Evolutionary conservation across 35 echinoderm and acorn worm species (phyloP).

Genomic region (Diadema setosum): DNA sequence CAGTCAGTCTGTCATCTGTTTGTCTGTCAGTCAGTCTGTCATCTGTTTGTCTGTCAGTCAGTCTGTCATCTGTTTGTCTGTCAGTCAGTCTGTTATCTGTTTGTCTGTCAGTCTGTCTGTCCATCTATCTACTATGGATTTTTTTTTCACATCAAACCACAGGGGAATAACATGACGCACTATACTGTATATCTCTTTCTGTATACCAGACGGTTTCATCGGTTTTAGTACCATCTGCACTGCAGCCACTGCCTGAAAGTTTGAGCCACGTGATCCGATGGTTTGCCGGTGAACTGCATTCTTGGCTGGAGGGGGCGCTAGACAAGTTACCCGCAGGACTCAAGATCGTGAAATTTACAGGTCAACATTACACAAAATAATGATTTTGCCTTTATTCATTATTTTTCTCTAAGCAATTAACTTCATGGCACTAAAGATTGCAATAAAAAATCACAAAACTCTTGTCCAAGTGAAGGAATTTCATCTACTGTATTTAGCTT

Average conservation of each 20-base stretch:
- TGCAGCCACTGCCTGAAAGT: slow-evolving; percentile 61
- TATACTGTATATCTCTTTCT: not conserved
- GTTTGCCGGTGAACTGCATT: slow-evolving; percentile 28
- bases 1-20: too few species aligned
- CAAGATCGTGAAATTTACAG: slow-evolving; percentile 6
- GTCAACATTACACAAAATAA: not conserved
- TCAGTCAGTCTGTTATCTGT: too few species aligned
- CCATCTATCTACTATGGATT: too few species aligned
- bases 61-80: too few species aligned
- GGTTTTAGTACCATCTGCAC: slow-evolving; percentile 33
- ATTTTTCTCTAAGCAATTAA: not conserved
- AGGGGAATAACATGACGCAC: not conserved
- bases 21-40: too few species aligned
- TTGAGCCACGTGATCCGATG: slow-evolving; percentile 43
- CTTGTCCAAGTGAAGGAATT: too few species aligned
- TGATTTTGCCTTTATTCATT: too few species aligned
- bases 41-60: too few species aligned
- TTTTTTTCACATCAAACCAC: too few species aligned
- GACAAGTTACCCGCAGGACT: slow-evolving; percentile 18
- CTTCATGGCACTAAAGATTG: not conserved
- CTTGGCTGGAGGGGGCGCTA: slow-evolving; percentile 39
- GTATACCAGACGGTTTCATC: slow-evolving; percentile 35
- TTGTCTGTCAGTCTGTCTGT: too few species aligned
- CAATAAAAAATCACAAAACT: too few species aligned
- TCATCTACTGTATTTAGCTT: too few species aligned